Base-by-base conservation (phyloP, 2,797 vertebrate genomes). In the Lagodon rhomboides region DNA sequence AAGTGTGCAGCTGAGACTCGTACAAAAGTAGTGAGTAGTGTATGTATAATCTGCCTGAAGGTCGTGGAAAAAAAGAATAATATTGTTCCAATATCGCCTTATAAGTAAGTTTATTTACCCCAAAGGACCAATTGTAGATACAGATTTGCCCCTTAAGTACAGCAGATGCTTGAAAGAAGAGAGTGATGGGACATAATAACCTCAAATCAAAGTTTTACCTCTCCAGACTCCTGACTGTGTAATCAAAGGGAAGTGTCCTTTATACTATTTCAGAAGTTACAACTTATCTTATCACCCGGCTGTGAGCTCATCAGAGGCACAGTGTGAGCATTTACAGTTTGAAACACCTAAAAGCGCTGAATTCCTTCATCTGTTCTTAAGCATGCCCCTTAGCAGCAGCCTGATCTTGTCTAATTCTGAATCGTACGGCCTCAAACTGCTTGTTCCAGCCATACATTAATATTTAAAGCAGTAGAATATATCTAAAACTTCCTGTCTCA, bases 251-350 rank as follows among this genome's bases (percentile, higher is more conserved):
- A 51, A 46, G 23, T 10, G 2, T 58, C 17, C 27, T 68, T 69
- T 83, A 71, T 74, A 68, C 61, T 46, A 59, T 79, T 75, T 72
- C n/a, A 75, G 74, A 80, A 65, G 58, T 54, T 72, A 49, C 71
- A 73, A n/a, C 56, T 56, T 51, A 38, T 43, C 64, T 83, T 56
- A 43, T 72, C 27, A 22, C 43, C 56, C 59, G 11, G 16, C 49
- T 66, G 38, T 51, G 55, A 82, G 87, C 38, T 75, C 70, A 61
- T 84, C 55, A 66, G 30, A 66, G 71, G 73, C 70, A 75, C 82
- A 72, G 59, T 38, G 51, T 5, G 51, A 68, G 27, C 49, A 55
- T 76, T 67, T 75, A 61, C n/a, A 71, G 64, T 63, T 82, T 77
- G 60, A 70, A 82, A 75, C 68, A 79, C 43, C 64, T 79, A 50